These are phyloP conservation scores for Xenopus laevis DNA, from an alignment of 2,113 vertebrate genomes.

Conservation along the genomic window DNA sequence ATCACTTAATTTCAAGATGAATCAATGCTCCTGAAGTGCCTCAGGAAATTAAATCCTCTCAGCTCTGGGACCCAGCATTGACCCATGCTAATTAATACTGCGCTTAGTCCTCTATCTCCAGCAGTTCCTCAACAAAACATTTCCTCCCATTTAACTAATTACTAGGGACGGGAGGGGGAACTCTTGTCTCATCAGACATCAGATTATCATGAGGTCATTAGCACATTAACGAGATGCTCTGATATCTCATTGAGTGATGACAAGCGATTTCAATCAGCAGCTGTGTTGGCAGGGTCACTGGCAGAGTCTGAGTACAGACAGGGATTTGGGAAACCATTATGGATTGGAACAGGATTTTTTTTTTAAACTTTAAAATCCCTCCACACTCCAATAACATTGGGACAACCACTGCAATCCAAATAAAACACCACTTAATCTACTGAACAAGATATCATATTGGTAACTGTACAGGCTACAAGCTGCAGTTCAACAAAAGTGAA, in stretches of 20 bases:
- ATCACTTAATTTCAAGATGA: slow-evolving; percentile 34
- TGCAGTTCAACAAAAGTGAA: no score
- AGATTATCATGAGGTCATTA: slow-evolving; percentile 35
- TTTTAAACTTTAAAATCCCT: no score
- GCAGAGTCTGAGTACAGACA: background rate
- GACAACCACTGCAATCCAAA: no score
- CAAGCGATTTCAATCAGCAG: slow-evolving; percentile 25
- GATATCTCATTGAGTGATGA: slow-evolving; percentile 25
- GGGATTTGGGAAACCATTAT: background rate
- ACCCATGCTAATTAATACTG: slow-evolving; percentile 37
- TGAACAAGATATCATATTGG: no score
- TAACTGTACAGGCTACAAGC: no score
- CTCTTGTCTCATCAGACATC: background rate
- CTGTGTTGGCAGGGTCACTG: background rate
- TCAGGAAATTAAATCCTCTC: slow-evolving; percentile 37
- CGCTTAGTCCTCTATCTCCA: slow-evolving; percentile 34
- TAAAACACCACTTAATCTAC: no score
- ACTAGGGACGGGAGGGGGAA: slow-evolving; percentile 3
- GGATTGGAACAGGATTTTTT: background rate
- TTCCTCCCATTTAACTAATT: slow-evolving; percentile 42
- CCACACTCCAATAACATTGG: no score
- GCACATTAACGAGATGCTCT: slow-evolving; percentile 32
- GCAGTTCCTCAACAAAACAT: slow-evolving; percentile 38
- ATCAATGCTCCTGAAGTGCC: slow-evolving; percentile 29
- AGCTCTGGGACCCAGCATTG: slow-evolving; percentile 19